Base-by-base conservation (phyloP, 2,888 invertebrate genomes). In the Empis stercorea region DNA sequence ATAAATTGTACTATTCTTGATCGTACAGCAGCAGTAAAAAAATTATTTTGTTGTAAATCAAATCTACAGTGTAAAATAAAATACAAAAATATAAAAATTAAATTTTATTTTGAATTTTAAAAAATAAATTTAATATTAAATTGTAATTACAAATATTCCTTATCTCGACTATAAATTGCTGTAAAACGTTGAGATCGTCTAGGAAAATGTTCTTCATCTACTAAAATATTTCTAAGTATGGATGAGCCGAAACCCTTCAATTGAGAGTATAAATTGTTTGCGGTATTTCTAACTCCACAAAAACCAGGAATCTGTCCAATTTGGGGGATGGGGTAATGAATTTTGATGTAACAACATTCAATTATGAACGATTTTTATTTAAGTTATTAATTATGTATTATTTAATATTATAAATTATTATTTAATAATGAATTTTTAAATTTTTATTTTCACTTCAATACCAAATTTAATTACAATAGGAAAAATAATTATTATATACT, bases 1-100 rank as follows among this genome's bases (percentile, higher is more conserved):
- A 95, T 91, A 65, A 92, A 94, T 66, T 94, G 89, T 0, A 94
- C 87, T 52, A 95, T 88, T 51, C 91, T 77, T 11, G 89, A 87
- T 49, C 88, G 80, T 39, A 87, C 82, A 2, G 88, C 81, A 4
- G 88, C 80, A 38, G 84, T 85, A 71, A 95, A 94, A 68, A 94
- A 92, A 56, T 83, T 80, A 10, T 84, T 81, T 30, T 83, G 77
- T 44, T 80, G 71, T 37, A 87, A 79, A 65, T 91, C 87, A 67
- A 93, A 94, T 66, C 89, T 89, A 62, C n/a, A n/a, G n/a, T n/a
- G n/a, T n/a, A n/a, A n/a, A n/a, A n/a, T 10, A 65, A 64, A 54
- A 39, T 10, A 20, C 3, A n/a, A n/a, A n/a, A 34, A 34, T n/a
- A 34, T 34, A 13, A 6, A 14, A 27, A 37, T 11, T 30, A 23